A percentile compares a stretch with the other conserved stretches of the same genome.
Evolutionary conservation across 2,888 invertebrate species (phyloP).

Genomic region (Parochlus steinenii): DNA sequence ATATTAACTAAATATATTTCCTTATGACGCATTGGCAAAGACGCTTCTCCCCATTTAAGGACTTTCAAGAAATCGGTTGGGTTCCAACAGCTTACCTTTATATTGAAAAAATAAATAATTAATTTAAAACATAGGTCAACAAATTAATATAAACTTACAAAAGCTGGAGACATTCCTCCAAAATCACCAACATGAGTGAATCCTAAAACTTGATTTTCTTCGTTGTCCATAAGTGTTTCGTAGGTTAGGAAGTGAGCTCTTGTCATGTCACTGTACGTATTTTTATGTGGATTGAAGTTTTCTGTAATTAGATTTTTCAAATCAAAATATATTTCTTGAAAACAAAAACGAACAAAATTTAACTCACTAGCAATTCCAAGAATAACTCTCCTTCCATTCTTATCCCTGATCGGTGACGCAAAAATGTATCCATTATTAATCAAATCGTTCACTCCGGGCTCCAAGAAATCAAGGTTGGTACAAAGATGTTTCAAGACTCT

Average conservation of each 20-base stretch:
- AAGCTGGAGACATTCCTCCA: slow-evolving; percentile 40
- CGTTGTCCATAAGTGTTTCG: slow-evolving; percentile 58
- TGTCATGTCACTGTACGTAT: slow-evolving; percentile 50
- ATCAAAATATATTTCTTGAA: too few relatives aligned
- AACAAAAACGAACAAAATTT: not conserved
- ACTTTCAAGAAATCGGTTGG: slow-evolving; percentile 52
- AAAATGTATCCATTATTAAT: slow-evolving; percentile 56
- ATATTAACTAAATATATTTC: slow-evolving; percentile 55
- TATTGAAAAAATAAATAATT: too few relatives aligned
- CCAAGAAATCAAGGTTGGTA: slow-evolving; percentile 44
- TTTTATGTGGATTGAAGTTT: slow-evolving; percentile 49
- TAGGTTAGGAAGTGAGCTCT: slow-evolving; percentile 52
- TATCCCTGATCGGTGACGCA: slow-evolving; percentile 56
- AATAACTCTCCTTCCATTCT: slow-evolving; percentile 54
- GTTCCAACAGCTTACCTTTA: slow-evolving; percentile 59
- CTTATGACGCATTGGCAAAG: slow-evolving; percentile 63
- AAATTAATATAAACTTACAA: too few relatives aligned
- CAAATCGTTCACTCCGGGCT: slow-evolving; percentile 42
- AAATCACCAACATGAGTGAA: slow-evolving; percentile 57
- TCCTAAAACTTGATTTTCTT: slow-evolving; percentile 58
- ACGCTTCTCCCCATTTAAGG: slow-evolving; percentile 67
- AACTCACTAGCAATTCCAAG: slow-evolving; percentile 28
- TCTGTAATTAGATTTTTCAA: too few relatives aligned
- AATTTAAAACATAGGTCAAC: too few relatives aligned
- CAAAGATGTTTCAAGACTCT: slow-evolving; percentile 49